A percentile compares a stretch with the other conserved stretches of the same genome.
Evolutionary conservation across 2,888 invertebrate species (phyloP).

Genomic region (Melipona bicolor): DNA sequence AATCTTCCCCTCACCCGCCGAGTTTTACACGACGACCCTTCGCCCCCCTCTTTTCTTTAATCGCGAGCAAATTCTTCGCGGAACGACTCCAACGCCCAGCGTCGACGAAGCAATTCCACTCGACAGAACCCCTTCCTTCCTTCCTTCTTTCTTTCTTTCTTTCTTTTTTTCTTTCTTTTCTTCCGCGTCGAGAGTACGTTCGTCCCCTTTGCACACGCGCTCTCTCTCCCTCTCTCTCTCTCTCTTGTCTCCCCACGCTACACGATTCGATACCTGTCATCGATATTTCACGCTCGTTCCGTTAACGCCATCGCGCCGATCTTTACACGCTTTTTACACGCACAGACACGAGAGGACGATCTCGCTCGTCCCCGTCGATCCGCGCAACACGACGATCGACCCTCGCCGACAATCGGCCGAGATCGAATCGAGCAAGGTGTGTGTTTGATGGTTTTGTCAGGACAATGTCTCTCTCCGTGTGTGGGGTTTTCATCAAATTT

Average conservation of each 20-base stretch:
- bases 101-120: slow-evolving; percentile 48
- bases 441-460: neutral
- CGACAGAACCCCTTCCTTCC: slow-evolving; percentile 15
- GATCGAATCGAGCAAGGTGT: neutral
- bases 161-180: neutral
- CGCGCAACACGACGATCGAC: neutral
- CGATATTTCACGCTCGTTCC: slow-evolving; percentile 19
- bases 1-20: neutral
- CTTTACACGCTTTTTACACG: neutral
- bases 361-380: neutral
- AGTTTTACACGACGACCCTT: neutral
- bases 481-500: neutral
- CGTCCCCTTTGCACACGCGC: slow-evolving; percentile 18
- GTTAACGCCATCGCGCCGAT: neutral
- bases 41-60: neutral
- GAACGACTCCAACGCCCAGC: slow-evolving; percentile 71
- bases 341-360: neutral
- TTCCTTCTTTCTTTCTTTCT: neutral
- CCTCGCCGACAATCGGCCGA: neutral
- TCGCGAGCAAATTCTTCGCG: slow-evolving; percentile 35
- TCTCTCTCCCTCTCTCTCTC: neutral
- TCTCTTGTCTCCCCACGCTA: neutral
- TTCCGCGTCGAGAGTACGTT: slow-evolving; percentile 47
- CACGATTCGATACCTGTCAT: slow-evolving; percentile 44
- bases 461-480: neutral